Base-by-base conservation (phyloP, 2,797 vertebrate genomes). In the Crocodylus rhombifer region DNA sequence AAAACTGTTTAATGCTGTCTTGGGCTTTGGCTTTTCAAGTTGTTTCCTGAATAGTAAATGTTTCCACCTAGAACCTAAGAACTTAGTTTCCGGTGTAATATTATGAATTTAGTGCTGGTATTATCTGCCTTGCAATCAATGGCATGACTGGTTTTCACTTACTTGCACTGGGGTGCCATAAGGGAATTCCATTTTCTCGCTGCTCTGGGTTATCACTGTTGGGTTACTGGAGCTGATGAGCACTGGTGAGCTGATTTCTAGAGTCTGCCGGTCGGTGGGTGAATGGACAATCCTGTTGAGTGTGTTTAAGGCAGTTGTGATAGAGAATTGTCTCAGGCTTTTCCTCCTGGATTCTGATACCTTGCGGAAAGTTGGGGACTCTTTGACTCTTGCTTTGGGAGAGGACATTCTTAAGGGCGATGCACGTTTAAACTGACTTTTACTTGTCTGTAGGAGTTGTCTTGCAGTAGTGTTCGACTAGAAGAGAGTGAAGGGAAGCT, bases 161-260 rank as follows among this genome's bases (percentile, higher is more conserved):
- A 99, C 98, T 98, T 98, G 98, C 3, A 95, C 92, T 1, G 95
- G 77, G 67, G 89, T 56, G 61, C 93, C 89, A 25, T 80, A 63
- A 80, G 97, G 86, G 5, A 89, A 17, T 42, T 98, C 97, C 0
- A 67, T 86, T 7, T 96, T 97, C 82, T 98, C 98, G 33, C 91
- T 4, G 84, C 96, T 92, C 88, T 96, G 95, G 21, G 95, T 80
- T 74, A 92, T 78, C 92, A 98, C 96, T 1, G 96, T 96, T 64
- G 98, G 97, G 92, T 98, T 98, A 96, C 98, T 98, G 92, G 98
- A 98, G 95, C 98, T 98, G 94, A 98, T 98, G 71, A 98, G 98
- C 86, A 98, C 95, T 0, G 98, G 98, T 20, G 97, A 96, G 96
- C 98, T 98, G 92, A 98, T 97, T 92, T 98, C 96, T 89, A 97